phyloP scores from a whole-genome alignment of 2,113 vertebrate species.

The Strix aluco region DNA sequence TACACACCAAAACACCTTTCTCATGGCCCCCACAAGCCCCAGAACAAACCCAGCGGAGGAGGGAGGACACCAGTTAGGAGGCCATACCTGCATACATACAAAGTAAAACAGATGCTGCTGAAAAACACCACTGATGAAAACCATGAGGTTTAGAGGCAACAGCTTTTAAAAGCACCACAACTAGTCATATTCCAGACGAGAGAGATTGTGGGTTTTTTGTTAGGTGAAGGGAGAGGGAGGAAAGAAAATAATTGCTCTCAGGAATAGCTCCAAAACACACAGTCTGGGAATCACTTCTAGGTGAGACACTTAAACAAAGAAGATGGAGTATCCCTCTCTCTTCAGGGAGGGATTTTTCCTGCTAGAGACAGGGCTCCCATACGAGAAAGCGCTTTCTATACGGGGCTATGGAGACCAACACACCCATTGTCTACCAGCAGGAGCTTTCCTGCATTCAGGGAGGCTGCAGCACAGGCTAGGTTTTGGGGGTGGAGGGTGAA shows the following conservation, averaged over 20 bases:
- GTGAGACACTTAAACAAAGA: slow-evolving; percentile 34
- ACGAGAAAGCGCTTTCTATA: not conserved
- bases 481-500: not conserved
- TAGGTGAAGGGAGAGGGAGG: not conserved
- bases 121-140: not conserved
- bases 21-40: not conserved
- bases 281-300: not conserved
- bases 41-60: not conserved
- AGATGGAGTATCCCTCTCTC: not conserved
- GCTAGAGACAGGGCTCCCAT: not conserved
- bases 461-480: not conserved
- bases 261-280: not conserved
- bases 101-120: not conserved
- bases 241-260: not conserved
- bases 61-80: not conserved
- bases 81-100: not conserved
- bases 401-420: not conserved
- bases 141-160: not conserved
- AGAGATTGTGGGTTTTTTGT: not conserved
- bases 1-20: not conserved
- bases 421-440: not conserved
- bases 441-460: not conserved
- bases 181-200: not conserved
- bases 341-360: not conserved
- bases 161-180: not conserved